Evolutionary conservation across 2,797 vertebrate species (phyloP), one percentile per base, ranked within the genome.

Genomic region (Enteromius paludinosus): DNA sequence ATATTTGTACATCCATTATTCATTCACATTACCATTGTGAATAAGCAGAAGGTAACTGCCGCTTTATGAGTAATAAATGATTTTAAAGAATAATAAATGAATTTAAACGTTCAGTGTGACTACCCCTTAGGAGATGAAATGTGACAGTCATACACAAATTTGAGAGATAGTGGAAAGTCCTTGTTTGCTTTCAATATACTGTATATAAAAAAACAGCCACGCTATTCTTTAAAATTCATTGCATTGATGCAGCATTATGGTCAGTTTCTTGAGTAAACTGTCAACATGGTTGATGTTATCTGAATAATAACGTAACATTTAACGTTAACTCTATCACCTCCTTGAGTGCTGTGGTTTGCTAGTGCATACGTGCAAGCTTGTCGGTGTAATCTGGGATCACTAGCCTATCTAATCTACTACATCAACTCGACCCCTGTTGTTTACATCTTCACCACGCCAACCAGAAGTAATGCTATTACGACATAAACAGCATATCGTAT

Each of bases 341-440:
- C 76, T 65, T 66, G 45, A 66, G 45, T 9, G 35, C 17, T 78
- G 43, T 35, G 28, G 45, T 78, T 78, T 38, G 14, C 61, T 65
- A 23, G 56, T 64, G 30, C 17, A 72, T 52, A 35, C 17, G 56
- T n/a, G 20, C 74, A 72, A 71, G 18, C 68, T 70, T 54, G 56
- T 84, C 59, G 79, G 2, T 65, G 18, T 84, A 79, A 84, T 79
- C 77, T 84, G 77, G 82, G 68, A 83, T 86, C 72, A 86, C 66
- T 71, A 78, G 66, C 82, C 65, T 66, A 66, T 59, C 33, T 83
- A 80, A 87, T 85, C 83, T 52, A 56, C 38, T 78, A 41, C 47
- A 77, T 82, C 65, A 82, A 82, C 73, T 70, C n/a, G 4, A 72
- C 59, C 70, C 18, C 25, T 45, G 38, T 84, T 38, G 52, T 70